Conservation (phyloP, 2,113 vertebrate genomes). For the Siniperca knerii region DNA sequence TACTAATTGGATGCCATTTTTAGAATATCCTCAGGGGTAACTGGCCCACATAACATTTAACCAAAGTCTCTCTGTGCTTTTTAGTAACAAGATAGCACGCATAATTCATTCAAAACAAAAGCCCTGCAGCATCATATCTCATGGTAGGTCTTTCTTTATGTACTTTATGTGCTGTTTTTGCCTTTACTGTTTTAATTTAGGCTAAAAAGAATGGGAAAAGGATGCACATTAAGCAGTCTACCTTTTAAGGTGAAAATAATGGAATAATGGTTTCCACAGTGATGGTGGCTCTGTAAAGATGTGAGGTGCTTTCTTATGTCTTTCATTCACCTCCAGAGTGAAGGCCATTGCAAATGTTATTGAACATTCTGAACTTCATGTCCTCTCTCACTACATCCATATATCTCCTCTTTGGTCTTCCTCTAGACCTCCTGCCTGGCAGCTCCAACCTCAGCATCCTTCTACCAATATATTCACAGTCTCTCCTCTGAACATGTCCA, state of each 20-base stretch:
- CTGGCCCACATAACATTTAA: conserved; percentile 64
- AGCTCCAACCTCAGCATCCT: no score
- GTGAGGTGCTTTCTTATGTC: neutral
- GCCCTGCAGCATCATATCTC: neutral
- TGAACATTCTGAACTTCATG: neutral
- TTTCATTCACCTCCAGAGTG: neutral
- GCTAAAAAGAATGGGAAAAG: neutral
- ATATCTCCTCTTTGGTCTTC: no score
- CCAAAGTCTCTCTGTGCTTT: conserved; percentile 35
- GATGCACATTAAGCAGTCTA: neutral
- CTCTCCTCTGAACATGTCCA: no score
- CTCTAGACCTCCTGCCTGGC: no score
- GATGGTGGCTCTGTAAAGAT: neutral
- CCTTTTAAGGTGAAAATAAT: neutral
- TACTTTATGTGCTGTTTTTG: neutral
- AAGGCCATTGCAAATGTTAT: neutral
- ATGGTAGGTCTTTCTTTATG: neutral
- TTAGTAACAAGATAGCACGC: conserved; percentile 9
- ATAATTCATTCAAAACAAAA: conserved; percentile 13
- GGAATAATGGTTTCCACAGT: neutral
- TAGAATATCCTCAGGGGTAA: conserved; percentile 52
- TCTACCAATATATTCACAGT: no score
- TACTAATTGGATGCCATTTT: conserved; percentile 72
- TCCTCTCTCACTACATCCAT: no score
- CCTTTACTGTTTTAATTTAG: neutral